Conservation (phyloP, 2,888 invertebrate genomes). For the Tipula unca region DNA sequence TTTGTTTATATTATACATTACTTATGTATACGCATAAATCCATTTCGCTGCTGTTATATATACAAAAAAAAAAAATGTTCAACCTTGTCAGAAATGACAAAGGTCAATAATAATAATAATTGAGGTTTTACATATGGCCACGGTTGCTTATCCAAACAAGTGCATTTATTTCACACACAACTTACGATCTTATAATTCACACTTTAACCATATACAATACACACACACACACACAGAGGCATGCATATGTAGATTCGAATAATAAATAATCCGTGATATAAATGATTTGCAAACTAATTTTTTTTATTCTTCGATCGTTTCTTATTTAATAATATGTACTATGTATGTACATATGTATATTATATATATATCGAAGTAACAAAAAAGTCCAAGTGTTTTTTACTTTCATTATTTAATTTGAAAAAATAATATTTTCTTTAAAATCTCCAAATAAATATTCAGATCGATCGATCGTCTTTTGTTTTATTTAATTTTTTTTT, state of each 20-base stretch:
- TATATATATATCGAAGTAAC: neutral
- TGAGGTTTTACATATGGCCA: neutral
- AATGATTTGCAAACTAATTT: neutral
- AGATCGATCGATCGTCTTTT: neutral
- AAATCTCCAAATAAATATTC: constrained; percentile 14
- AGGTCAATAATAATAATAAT: neutral
- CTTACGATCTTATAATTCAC: neutral
- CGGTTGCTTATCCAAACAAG: neutral
- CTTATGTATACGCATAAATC: neutral
- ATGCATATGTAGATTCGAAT: neutral
- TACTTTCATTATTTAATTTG: neutral
- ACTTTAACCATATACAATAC: neutral
- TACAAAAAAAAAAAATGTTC: neutral
- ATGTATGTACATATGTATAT: too few relatives aligned
- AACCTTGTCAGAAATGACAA: neutral
- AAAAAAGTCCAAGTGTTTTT: neutral
- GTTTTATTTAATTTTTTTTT: neutral
- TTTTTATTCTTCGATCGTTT: neutral
- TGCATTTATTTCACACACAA: neutral
- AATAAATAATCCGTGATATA: neutral
- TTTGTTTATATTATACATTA: neutral
- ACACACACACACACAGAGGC: neutral
- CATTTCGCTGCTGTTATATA: neutral
- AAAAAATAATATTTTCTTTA: constrained; percentile 2
- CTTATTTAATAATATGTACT: neutral